Evolutionary conservation across 2,797 vertebrate genomes (phyloP).

Genomic region (Sebastes nivosus): DNA sequence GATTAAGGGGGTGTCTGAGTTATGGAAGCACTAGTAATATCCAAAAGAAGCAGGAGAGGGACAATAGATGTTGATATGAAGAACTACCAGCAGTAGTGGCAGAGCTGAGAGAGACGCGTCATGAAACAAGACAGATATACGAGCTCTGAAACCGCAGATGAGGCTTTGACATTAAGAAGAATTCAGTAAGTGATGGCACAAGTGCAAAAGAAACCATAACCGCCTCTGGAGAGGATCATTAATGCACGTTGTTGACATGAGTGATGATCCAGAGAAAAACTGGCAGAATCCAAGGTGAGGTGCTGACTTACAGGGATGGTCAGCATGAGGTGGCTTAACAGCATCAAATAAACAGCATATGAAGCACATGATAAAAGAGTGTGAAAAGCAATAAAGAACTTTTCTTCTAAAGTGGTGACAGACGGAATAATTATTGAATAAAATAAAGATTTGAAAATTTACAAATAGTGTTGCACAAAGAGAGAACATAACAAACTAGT

Average conservation of each 20-base stretch:
- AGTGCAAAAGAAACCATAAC: slow-evolving; percentile 14
- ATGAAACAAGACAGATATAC: slow-evolving; percentile 1
- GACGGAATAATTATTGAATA: neutral
- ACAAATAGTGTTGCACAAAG: neutral
- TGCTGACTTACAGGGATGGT: slow-evolving; percentile 3
- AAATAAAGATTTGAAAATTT: neutral
- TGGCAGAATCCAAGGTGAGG: slow-evolving; percentile 34
- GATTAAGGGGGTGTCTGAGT: neutral
- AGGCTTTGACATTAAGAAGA: neutral
- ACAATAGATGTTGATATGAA: neutral
- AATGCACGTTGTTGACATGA: slow-evolving; percentile 58
- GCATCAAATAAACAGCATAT: slow-evolving; percentile 41
- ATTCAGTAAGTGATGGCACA: neutral
- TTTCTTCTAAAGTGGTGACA: neutral
- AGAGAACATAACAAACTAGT: neutral
- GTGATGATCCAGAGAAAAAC: slow-evolving; percentile 45
- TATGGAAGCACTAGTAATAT: neutral
- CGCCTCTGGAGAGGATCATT: neutral
- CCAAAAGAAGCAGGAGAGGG: neutral
- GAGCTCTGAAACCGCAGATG: slow-evolving; percentile 24
- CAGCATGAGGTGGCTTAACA: slow-evolving; percentile 8
- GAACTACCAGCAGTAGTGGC: neutral
- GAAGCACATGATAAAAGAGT: slow-evolving; percentile 60
- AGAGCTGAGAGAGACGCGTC: neutral
- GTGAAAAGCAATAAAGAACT: neutral